Conservation (phyloP, 2,113 vertebrate species). For the Spheniscus mendiculus region DNA sequence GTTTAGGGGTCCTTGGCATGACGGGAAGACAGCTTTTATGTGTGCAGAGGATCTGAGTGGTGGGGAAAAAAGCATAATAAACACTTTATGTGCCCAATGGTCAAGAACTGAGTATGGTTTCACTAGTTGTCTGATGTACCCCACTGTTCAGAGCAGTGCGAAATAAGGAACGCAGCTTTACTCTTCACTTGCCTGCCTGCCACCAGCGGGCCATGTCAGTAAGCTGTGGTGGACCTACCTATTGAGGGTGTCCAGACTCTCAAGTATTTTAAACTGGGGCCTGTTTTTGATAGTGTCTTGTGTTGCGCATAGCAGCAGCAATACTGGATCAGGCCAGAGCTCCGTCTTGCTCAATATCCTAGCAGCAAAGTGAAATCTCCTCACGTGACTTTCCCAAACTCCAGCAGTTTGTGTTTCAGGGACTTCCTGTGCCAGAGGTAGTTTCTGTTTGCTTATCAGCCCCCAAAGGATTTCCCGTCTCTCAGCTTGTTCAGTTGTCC, state of each 20-base stretch:
- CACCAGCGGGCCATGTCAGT: background rate
- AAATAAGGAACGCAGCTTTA: background rate
- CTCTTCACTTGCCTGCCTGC: background rate
- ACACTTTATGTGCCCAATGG: background rate
- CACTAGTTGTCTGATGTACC: background rate
- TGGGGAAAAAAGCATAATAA: background rate
- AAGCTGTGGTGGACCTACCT: background rate
- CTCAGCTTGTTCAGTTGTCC: slow-evolving; percentile 29
- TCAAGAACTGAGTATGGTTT: background rate
- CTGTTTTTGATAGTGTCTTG: background rate
- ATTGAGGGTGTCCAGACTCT: background rate
- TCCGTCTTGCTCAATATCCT: background rate
- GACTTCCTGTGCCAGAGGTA: slow-evolving; percentile 30
- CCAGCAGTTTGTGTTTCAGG: slow-evolving; percentile 23
- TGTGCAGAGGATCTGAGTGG: background rate
- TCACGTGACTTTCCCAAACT: background rate
- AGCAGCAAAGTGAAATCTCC: background rate
- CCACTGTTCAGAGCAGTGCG: background rate
- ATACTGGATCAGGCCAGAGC: background rate
- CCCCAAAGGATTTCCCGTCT: slow-evolving; percentile 18
- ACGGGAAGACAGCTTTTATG: background rate
- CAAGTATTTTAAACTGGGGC: background rate
- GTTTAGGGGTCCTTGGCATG: background rate
- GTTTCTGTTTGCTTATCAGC: slow-evolving; percentile 18
- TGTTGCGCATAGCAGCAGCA: background rate